These are phyloP conservation scores for Palaemon carinicauda DNA, from an alignment of 1,140 invertebrate species.

Conservation along the genomic window DNA sequence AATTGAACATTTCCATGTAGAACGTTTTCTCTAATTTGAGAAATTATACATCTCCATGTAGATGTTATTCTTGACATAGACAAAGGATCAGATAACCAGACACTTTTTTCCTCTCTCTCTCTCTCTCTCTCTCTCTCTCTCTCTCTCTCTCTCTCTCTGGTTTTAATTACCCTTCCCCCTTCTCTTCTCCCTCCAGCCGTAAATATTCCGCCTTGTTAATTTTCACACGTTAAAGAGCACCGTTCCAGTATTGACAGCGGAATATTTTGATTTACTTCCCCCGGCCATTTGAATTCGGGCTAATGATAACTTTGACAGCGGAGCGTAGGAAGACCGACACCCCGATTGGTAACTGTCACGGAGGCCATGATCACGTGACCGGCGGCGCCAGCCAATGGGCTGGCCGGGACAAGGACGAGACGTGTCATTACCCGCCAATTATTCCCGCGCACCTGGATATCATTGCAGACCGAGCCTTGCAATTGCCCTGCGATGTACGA, in stretches of 20 bases:
- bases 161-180: not conserved
- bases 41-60: no score
- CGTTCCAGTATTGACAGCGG: constrained; percentile 6
- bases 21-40: no score
- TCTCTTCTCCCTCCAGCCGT: no score
- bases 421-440: constrained; percentile 53
- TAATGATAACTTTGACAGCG: constrained; percentile 27
- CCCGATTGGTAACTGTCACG: constrained; percentile 52
- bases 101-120: no score
- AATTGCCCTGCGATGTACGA: constrained; percentile 48
- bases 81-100: no score
- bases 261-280: constrained; percentile 22
- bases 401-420: constrained; percentile 19
- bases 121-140: no score
- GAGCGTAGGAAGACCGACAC: constrained; percentile 38
- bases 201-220: not conserved
- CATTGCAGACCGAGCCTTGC: constrained; percentile 50
- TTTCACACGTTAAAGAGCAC: not conserved
- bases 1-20: no score
- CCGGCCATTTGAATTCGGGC: constrained; percentile 18
- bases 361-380: constrained; percentile 45
- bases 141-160: not conserved
- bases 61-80: not conserved
- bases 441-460: constrained; percentile 49
- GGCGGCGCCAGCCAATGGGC: constrained; percentile 38